Evolutionary conservation across 2,797 vertebrate genomes (phyloP).

Genomic region (Anabacerthia variegaticeps): DNA sequence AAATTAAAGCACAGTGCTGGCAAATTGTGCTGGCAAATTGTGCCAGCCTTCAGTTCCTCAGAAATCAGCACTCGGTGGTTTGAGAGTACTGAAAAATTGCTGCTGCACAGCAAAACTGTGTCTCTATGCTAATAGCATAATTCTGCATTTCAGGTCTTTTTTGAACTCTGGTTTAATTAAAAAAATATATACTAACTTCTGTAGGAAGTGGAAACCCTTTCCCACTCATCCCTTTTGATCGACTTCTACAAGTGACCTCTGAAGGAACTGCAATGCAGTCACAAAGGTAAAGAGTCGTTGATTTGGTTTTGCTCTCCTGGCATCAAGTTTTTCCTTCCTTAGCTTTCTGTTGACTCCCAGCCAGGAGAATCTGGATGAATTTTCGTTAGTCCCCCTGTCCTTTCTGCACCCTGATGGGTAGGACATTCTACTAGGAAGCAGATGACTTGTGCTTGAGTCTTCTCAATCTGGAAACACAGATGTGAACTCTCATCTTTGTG

Average conservation of each 20-base stretch:
- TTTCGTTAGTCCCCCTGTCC: not conserved
- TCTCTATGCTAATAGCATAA: not conserved
- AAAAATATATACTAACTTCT: not conserved
- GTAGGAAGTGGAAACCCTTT: not conserved
- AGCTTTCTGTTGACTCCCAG: not conserved
- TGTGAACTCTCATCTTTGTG: accelerated
- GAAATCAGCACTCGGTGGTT: not conserved
- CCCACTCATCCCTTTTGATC: not conserved
- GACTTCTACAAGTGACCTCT: not conserved
- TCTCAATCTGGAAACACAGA: not conserved
- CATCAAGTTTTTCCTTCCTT: not conserved
- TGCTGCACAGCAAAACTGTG: not conserved
- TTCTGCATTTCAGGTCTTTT: not conserved
- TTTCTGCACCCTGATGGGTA: not conserved
- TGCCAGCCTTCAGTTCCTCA: not conserved
- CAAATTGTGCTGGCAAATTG: not conserved
- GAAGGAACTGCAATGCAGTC: not conserved
- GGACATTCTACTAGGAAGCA: not conserved
- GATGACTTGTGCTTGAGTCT: not conserved
- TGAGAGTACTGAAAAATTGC: not conserved
- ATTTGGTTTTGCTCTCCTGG: not conserved
- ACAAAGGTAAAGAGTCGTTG: not conserved
- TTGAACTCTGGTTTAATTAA: not conserved
- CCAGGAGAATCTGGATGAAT: not conserved
- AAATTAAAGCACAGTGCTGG: not conserved